Conservation (phyloP, 2,888 invertebrate species). For the Andrena bucephala region DNA sequence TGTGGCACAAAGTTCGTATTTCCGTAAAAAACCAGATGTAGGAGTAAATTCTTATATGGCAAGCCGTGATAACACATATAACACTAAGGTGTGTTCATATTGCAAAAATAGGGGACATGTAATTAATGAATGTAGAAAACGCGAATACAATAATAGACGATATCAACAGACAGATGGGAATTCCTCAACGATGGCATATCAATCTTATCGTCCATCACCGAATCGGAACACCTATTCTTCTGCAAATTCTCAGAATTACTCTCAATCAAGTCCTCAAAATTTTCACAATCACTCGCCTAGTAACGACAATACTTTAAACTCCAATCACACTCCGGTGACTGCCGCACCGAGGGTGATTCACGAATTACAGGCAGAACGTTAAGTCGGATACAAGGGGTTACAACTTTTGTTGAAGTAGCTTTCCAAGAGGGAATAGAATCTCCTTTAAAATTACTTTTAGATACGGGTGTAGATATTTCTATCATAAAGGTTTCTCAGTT, state of each 20-base stretch:
- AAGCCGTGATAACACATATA: neutral
- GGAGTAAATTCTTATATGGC: neutral
- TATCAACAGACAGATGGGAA: neutral
- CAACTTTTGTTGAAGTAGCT: too few species aligned
- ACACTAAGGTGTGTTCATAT: neutral
- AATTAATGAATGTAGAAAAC: constrained; percentile 17
- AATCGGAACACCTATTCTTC: constrained; percentile 1
- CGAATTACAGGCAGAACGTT: too few species aligned
- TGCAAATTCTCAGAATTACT: neutral
- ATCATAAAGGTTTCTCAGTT: too few species aligned
- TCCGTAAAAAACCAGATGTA: neutral
- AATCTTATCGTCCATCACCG: neutral
- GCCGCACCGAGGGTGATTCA: too few species aligned
- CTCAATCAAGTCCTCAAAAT: too few species aligned
- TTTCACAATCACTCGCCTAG: too few species aligned
- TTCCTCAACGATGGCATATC: neutral
- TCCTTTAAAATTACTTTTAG: too few species aligned
- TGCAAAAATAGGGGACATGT: constrained; percentile 17
- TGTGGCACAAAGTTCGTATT: neutral
- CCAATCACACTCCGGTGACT: too few species aligned
- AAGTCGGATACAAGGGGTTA: too few species aligned
- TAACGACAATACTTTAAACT: too few species aligned
- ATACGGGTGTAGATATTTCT: too few species aligned
- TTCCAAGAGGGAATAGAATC: too few species aligned
- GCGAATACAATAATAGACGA: neutral